Percentiles rank a stretch among this genome's conserved stretches.
phyloP scores from a whole-genome alignment of 2,113 vertebrate genomes.

The Coptodon rendalli region DNA sequence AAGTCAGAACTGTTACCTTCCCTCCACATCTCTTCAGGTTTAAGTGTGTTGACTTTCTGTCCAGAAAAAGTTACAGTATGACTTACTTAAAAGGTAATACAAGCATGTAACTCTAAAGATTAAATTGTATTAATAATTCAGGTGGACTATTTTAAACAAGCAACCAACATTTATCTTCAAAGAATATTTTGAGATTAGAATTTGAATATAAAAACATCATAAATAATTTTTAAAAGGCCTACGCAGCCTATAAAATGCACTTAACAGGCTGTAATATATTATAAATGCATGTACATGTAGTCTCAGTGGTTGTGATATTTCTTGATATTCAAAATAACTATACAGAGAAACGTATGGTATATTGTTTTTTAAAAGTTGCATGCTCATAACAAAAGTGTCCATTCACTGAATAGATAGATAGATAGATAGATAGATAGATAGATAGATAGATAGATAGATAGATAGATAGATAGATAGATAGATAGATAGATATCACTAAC shows the following conservation, averaged over 20 bases:
- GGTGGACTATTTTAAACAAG: not conserved
- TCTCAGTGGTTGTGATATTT: not conserved
- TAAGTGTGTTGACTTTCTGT: not conserved
- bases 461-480: not conserved
- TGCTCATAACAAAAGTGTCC: not conserved
- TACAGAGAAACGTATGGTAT: accelerated
- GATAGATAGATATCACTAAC: not conserved
- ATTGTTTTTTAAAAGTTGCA: not conserved
- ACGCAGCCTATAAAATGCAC: not conserved
- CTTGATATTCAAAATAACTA: not conserved
- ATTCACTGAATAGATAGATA: not conserved
- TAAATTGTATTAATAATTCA: not conserved
- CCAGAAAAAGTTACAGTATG: not conserved
- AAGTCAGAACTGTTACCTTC: not conserved
- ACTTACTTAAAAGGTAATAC: not conserved
- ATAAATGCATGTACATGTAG: accelerated
- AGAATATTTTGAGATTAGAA: not conserved
- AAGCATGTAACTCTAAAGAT: not conserved
- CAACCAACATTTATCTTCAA: not conserved
- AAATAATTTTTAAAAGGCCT: not conserved
- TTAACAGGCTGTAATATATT: not conserved
- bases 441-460: not conserved
- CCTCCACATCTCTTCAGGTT: not conserved
- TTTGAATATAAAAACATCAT: not conserved
- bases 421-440: not conserved